These are phyloP conservation scores for Aphodius granarius DNA, from an alignment of 2,888 invertebrate genomes.

Conservation along the genomic window DNA sequence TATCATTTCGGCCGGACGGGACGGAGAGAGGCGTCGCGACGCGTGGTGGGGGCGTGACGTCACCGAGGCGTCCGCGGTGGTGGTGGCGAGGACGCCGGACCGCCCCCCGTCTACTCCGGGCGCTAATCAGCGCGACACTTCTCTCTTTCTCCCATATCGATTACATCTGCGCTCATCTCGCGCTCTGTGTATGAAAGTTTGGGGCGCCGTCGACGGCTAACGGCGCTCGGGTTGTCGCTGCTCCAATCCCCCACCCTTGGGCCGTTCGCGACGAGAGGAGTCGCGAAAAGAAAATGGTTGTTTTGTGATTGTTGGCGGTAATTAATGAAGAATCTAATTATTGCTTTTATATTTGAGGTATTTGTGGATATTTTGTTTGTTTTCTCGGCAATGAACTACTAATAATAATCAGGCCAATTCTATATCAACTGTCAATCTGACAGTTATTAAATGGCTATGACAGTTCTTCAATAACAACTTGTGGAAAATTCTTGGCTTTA, in stretches of 20 bases:
- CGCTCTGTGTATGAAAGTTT: conserved; percentile 13
- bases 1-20: conserved; percentile 36
- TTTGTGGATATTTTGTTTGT: too few species aligned
- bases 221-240: neutral
- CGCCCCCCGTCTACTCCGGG: conserved; percentile 44
- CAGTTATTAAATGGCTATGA: too few species aligned
- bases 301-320: neutral
- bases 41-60: conserved; percentile 31
- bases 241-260: neutral
- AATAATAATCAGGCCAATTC: too few species aligned
- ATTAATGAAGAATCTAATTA: neutral
- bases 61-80: conserved; percentile 34
- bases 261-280: neutral
- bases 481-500: too few species aligned
- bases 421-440: too few species aligned
- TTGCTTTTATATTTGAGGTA: too few species aligned
- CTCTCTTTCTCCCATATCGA: conserved; percentile 43
- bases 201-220: neutral
- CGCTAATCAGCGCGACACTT: conserved; percentile 52
- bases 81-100: conserved; percentile 45
- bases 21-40: conserved; percentile 37
- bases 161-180: conserved; percentile 43
- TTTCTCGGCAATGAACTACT: too few species aligned
- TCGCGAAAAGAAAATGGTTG: neutral
- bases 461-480: too few species aligned